phyloP scores from a whole-genome alignment of 2,797 vertebrate species.

The Esox masquinongy region DNA sequence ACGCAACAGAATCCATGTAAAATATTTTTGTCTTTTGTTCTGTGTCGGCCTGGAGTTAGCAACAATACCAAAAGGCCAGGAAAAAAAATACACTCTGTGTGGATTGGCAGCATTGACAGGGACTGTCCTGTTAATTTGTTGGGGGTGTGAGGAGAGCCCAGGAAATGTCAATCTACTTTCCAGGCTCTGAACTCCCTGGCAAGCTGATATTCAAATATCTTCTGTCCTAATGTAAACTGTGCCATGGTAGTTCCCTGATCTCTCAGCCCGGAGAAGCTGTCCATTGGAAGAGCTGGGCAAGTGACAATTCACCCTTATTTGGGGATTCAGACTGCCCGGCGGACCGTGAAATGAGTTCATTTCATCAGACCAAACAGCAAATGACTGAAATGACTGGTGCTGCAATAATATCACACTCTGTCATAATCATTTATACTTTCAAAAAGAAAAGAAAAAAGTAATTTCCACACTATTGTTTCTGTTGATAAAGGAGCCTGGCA shows the following conservation, averaged over 20 bases:
- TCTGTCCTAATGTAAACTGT: conserved; percentile 42
- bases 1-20: neutral
- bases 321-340: conserved; percentile 52
- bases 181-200: conserved; percentile 39
- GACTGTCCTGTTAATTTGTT: neutral
- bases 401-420: conserved; percentile 64
- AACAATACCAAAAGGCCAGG: neutral
- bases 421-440: conserved; percentile 64
- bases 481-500: neutral
- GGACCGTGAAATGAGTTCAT: conserved; percentile 79
- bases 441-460: neutral
- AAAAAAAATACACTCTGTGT: too few species aligned
- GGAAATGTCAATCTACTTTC: conserved; percentile 42
- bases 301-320: conserved; percentile 69
- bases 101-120: conserved; percentile 29
- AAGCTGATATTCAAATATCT: conserved; percentile 56
- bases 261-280: conserved; percentile 24
- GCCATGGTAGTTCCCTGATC: conserved; percentile 38
- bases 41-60: neutral
- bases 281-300: conserved; percentile 52
- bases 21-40: neutral
- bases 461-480: conserved; percentile 33
- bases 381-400: conserved; percentile 70
- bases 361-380: conserved; percentile 64
- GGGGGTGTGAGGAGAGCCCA: conserved; percentile 10